Conservation (phyloP, 1,140 invertebrate genomes). For the Magallana angulata region DNA sequence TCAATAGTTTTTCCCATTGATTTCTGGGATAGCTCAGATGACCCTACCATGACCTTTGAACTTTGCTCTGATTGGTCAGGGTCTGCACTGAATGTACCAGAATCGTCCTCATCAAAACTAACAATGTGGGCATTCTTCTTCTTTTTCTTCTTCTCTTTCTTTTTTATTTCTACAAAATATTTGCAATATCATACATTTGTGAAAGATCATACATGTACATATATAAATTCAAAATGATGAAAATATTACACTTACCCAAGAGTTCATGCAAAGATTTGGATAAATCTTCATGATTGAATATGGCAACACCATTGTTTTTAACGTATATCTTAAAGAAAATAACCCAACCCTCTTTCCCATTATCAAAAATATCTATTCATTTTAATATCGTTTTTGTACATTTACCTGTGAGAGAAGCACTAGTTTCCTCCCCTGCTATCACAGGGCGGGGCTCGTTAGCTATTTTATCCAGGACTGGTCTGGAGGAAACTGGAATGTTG, state of each 20-base stretch:
- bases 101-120: slow-evolving; percentile 84
- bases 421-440: slow-evolving; percentile 70
- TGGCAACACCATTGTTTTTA: no score
- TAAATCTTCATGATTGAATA: no score
- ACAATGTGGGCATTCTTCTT: slow-evolving; percentile 84
- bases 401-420: slow-evolving; percentile 48
- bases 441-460: slow-evolving; percentile 76
- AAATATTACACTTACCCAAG: no score
- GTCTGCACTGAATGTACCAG: slow-evolving; percentile 41
- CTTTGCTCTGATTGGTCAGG: slow-evolving; percentile 25
- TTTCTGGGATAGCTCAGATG: background rate
- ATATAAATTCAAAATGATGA: no score
- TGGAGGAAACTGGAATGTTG: slow-evolving; percentile 56
- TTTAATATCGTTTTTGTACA: background rate
- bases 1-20: slow-evolving; percentile 12
- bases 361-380: no score
- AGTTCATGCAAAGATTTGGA: no score
- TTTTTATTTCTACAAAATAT: slow-evolving; percentile 60
- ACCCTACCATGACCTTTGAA: slow-evolving; percentile 27
- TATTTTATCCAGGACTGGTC: slow-evolving; percentile 31
- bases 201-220: no score
- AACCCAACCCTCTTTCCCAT: no score
- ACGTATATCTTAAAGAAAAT: no score
- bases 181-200: no score
- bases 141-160: slow-evolving; percentile 81